Conservation (phyloP, 2,888 invertebrate species). For the Cephonodes hylas region DNA sequence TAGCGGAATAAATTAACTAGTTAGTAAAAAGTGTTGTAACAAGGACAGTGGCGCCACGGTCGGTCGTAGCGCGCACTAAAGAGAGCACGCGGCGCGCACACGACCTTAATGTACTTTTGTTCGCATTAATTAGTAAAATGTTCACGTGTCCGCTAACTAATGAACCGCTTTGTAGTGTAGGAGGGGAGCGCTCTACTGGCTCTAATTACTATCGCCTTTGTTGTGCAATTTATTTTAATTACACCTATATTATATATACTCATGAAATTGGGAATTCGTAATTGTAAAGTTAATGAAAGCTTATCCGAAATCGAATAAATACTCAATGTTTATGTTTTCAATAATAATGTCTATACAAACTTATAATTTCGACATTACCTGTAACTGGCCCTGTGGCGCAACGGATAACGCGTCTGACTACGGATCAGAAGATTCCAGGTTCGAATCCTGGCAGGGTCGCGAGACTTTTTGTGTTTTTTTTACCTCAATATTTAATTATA, state of each 20-base stretch:
- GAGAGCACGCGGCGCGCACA: conserved; percentile 53
- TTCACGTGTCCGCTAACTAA: conserved; percentile 34
- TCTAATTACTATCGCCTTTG: neutral
- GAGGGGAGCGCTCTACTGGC: conserved; percentile 11
- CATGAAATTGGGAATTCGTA: neutral
- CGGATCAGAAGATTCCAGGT: conserved; percentile 86
- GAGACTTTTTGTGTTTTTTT: conserved; percentile 11
- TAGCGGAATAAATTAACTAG: neutral
- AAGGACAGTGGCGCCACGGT: conserved; percentile 48
- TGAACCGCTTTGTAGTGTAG: conserved; percentile 29
- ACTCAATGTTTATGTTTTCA: neutral
- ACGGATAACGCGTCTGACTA: conserved; percentile 87
- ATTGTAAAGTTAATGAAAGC: neutral
- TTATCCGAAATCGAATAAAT: neutral
- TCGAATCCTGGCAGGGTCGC: conserved; percentile 84
- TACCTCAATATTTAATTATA: neutral
- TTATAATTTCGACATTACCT: neutral
- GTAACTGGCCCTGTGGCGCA: conserved; percentile 82
- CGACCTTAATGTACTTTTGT: conserved; percentile 32
- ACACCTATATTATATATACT: neutral
- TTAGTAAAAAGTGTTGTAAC: neutral
- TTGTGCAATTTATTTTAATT: neutral
- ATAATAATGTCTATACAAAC: neutral
- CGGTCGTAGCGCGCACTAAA: conserved; percentile 46
- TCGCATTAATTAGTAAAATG: conserved; percentile 37